Base-by-base conservation (phyloP, 1,140 invertebrate genomes). In the Halictus rubicundus region DNA sequence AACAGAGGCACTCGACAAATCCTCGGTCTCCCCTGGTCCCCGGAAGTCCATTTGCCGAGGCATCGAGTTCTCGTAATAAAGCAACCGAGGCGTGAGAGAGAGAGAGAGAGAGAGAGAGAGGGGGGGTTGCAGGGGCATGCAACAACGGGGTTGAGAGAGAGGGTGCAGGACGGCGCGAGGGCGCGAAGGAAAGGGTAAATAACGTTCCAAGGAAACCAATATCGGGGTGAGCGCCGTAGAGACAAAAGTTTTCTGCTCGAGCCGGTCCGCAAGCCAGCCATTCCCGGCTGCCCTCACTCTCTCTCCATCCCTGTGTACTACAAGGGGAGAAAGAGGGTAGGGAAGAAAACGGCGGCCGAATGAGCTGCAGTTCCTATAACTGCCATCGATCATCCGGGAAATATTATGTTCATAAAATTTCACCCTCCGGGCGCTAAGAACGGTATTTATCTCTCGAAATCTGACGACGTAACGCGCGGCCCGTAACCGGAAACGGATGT, bases 201-300 rank as follows among this genome's bases (percentile, higher is more conserved):
- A 91, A 89, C 87, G 81, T 80, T 88, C 80, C 49, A 64, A 60
- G 86, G 86, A 89, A 90, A 91, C 86, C 89, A 91, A 91, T 91
- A 91, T 91, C 87, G 87, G 78, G 79, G 68, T 46, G 77, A 76
- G 81, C 87, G 85, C 84, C 80, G 82, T 80, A 82, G 80, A 89
- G 90, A 89, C 87, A 86, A 84, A 90, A 90, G 87, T 90, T 90
- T 89, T 72, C 69, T 79, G 83, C 75, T 85, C 69, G 82, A 78
- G 73, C 73, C 49, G 49, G 49, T 52, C 49, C 49, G 49, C 49
- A 52, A 21, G 49, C 16, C 49, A 52, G 19, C 49, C 49, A 19
- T 19, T 52, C 19, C 49, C 19, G 49, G 49, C 49, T n/a, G n/a
- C n/a, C n/a, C n/a, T n/a, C n/a, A n/a, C n/a, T 5, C 14, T 19